A percentile compares a stretch with the other conserved stretches of the same genome.
These are phyloP conservation scores for Arge pagana DNA, from an alignment of 2,888 invertebrate genomes.

Conservation along the genomic window DNA sequence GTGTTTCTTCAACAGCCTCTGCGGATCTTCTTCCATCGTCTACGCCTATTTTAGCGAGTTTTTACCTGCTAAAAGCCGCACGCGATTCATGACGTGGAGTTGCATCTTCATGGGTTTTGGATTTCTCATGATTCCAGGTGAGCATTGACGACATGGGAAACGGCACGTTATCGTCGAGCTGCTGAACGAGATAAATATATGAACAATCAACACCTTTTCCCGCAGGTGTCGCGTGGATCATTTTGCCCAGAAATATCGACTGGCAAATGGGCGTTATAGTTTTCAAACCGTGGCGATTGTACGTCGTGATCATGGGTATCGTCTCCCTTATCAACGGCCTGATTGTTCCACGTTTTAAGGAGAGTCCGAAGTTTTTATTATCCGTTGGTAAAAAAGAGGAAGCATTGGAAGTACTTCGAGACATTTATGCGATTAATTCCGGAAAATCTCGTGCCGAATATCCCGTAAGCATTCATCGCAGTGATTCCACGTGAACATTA, in stretches of 20 bases:
- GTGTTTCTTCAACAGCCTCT: slow-evolving; percentile 19
- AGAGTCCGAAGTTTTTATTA: slow-evolving; percentile 56
- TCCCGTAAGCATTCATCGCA: slow-evolving; percentile 26
- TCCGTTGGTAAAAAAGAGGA: slow-evolving; percentile 43
- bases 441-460: slow-evolving; percentile 23
- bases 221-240: slow-evolving; percentile 44
- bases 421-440: slow-evolving; percentile 32
- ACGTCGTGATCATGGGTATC: slow-evolving; percentile 50
- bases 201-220: not conserved
- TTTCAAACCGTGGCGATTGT: slow-evolving; percentile 55
- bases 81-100: slow-evolving; percentile 21
- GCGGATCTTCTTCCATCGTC: slow-evolving; percentile 17
- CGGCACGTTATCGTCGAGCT: no score
- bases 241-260: slow-evolving; percentile 41
- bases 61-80: slow-evolving; percentile 8
- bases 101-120: slow-evolving; percentile 17
- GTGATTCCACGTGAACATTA: no score
- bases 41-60: slow-evolving; percentile 23
- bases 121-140: slow-evolving; percentile 29
- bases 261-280: slow-evolving; percentile 30
- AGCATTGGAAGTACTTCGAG: slow-evolving; percentile 40
- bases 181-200: not conserved
- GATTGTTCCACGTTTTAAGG: slow-evolving; percentile 48
- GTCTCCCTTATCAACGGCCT: slow-evolving; percentile 51
- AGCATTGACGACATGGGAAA: no score